A percentile compares a stretch with the other conserved stretches of the same genome.
These are phyloP conservation scores for Scolopax bukidnonensis DNA, from an alignment of 2,797 vertebrate species.

Conservation along the genomic window DNA sequence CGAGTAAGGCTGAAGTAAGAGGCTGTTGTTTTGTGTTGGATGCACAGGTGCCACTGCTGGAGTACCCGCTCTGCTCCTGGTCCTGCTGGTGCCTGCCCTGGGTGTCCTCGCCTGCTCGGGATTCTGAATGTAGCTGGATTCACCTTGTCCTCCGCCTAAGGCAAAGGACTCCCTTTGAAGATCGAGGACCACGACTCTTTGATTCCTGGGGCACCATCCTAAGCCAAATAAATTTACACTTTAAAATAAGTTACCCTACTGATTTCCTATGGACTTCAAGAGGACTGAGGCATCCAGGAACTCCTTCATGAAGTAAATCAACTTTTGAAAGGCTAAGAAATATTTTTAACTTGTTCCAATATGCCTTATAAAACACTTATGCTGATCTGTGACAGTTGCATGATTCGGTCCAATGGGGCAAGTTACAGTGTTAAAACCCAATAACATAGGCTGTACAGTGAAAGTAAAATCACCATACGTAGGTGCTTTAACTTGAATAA, in stretches of 20 bases:
- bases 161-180: conserved; percentile 82
- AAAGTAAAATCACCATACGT: conserved; percentile 82
- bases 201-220: conserved; percentile 77
- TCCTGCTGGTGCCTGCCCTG: conserved; percentile 81
- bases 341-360: conserved; percentile 96
- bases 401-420: conserved; percentile 84
- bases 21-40: neutral
- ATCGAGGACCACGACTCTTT: conserved; percentile 80
- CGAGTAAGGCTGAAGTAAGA: neutral
- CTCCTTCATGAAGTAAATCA: conserved; percentile 84
- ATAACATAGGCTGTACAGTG: conserved; percentile 83
- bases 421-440: conserved; percentile 82
- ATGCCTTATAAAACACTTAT: conserved; percentile 96
- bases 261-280: conserved; percentile 75
- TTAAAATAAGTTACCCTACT: conserved; percentile 75
- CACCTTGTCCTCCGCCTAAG: conserved; percentile 76
- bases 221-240: conserved; percentile 80
- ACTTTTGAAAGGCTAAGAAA: conserved; percentile 85
- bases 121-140: conserved; percentile 92
- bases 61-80: conserved; percentile 73
- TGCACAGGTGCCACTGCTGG: conserved; percentile 80
- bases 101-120: conserved; percentile 83
- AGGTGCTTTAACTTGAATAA: conserved; percentile 85
- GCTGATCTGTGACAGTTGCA: conserved; percentile 91
- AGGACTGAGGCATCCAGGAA: conserved; percentile 88